Evolutionary conservation across 2,113 vertebrate species (phyloP), one percentile per base, ranked within the genome.

Genomic region (Loxodonta africana): DNA sequence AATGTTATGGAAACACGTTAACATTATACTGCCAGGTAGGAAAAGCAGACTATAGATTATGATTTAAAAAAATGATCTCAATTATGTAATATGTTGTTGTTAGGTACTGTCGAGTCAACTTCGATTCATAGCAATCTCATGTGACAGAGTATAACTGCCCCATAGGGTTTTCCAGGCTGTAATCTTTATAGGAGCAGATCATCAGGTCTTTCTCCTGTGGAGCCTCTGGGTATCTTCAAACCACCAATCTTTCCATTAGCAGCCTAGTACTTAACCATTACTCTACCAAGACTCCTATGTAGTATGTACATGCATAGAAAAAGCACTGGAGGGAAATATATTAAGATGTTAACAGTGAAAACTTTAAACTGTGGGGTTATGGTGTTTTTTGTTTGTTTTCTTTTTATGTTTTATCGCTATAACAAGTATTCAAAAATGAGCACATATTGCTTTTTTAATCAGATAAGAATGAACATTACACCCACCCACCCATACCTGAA

Each of bases 251-350:
- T 37, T 37, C 17, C 6, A 18, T 73, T 73, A 30, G 30, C 30
- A 30, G n/a, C 17, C 71, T 73, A 73, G n/a, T 4, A 2, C 17
- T 73, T 73, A 20, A 73, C 71, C 71, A 1, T 37, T 73, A 73
- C 21, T 33, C n/a, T 73, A 37, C 67, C 18, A 33, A 71, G 67
- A 14, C 26, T 11, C 33, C 67, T 83, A 80, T 63, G 51, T n/a
- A 7, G 37, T 76, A 69, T 33, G 23, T 53, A 60, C 51, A 53
- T 82, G 37, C 33, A 53, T 74, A 94, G 88, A 37, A 82, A 96
- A 78, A 86, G 26, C 33, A 91, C 46, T 80, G n/a, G 46, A 74
- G 21, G 83, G 25, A 95, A 96, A 91, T 88, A 88, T 20, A 69
- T 30, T 41, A 82, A 46, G 46, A 85, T 89, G 57, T 78, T 93